Base-by-base conservation (phyloP, 2,888 invertebrate genomes). In the Apoderus coryli region DNA sequence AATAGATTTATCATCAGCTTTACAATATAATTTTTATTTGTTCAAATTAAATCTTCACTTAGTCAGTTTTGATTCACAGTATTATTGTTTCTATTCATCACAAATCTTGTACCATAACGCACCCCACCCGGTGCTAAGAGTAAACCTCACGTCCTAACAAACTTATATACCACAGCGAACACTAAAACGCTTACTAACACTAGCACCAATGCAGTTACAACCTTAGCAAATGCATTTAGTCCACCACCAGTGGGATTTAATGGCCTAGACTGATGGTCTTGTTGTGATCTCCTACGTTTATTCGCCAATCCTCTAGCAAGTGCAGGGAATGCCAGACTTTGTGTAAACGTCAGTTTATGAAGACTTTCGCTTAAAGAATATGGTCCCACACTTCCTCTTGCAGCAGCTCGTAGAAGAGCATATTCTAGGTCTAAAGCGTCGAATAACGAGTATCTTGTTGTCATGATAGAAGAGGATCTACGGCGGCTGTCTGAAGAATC, bases 71-170 rank as follows among this genome's bases (percentile, higher is more conserved):
- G n/a, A n/a, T n/a, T n/a, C n/a, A n/a, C n/a, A n/a, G n/a, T n/a
- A n/a, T n/a, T n/a, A n/a, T n/a, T n/a, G 27, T 49, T 50, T 31
- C 41, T 45, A 16, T 34, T 33, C 14, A 44, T 27, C 6, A 39
- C 33, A 32, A 51, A 50, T 19, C 51, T 40, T n/a, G n/a, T n/a
- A 14, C 43, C 39, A 10, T 37, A 36, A 30, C 43, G 46, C 37
- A 53, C 54, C 40, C 57, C 56, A 22, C 49, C 52, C 36, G 73
- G 73, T 59, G 72, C 71, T 67, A 76, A 65, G 59, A 76, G 71
- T 62, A 75, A 72, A 38, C 76, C 76, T 77, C 76, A 77, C 72
- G 76, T 75, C 54, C 70, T 63, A 50, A 74, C 75, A 50, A 74
- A 76, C 51, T 76, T 76, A 50, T 76, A 76, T 33, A 77, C 76